Evolutionary conservation across 2,113 vertebrate genomes (phyloP).

Genomic region (Lepisosteus oculatus): DNA sequence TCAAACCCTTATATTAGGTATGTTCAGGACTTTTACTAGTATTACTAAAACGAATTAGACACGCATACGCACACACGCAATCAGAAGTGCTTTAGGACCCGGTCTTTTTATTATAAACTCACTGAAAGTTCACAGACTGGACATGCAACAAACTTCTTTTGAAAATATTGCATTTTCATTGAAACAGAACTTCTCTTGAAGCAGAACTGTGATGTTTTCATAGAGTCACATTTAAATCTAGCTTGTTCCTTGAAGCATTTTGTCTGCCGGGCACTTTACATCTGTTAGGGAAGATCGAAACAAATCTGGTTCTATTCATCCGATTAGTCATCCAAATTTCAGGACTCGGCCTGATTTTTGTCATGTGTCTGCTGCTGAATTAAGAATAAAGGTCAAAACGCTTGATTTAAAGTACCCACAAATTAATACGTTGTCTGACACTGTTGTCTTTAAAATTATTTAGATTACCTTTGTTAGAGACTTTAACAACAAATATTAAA

Average conservation of each 20-base stretch:
- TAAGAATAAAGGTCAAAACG: neutral
- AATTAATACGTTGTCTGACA: neutral
- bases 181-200: too few relatives aligned
- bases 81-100: too few relatives aligned
- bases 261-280: neutral
- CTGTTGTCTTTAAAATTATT: neutral
- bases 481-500: neutral
- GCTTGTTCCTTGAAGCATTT: neutral
- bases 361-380: slow-evolving; percentile 2
- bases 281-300: neutral
- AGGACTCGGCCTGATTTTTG: neutral
- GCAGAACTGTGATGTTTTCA: too few relatives aligned
- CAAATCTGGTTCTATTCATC: slow-evolving; percentile 2
- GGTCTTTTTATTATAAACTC: too few relatives aligned
- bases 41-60: too few relatives aligned
- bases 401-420: neutral
- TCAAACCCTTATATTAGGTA: too few relatives aligned
- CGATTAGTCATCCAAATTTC: slow-evolving; percentile 2
- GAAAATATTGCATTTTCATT: too few relatives aligned
- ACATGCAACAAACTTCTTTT: too few relatives aligned
- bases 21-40: too few relatives aligned
- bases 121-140: too few relatives aligned
- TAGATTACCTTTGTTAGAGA: neutral
- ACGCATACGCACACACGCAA: too few relatives aligned
- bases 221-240: too few relatives aligned